Base-by-base conservation (phyloP, 2,797 vertebrate species). In the Fundulus diaphanus region DNA sequence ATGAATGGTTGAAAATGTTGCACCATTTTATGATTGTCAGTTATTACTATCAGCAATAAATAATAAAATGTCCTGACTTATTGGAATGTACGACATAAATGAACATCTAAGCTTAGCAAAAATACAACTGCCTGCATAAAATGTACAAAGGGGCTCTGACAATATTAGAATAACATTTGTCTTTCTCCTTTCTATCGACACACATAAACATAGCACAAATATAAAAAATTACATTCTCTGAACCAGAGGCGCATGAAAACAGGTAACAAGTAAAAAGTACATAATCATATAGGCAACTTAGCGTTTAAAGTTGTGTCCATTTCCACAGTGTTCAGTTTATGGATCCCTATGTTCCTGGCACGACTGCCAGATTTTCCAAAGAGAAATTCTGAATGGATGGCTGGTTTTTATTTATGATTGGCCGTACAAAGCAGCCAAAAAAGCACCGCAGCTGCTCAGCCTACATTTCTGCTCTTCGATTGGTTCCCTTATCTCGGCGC, bases 401-500 rank as follows among this genome's bases (percentile, higher is more conserved):
- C 87, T 86, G 77, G 18, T 77, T 80, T 76, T 71, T 80, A 82
- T 86, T 85, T 74, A 80, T 29, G 74, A 70, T 59, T 42, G 79
- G 79, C 72, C 80, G 65, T 29, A 37, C 5, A n/a, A n/a, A 61
- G 54, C 70, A 65, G 70, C 66, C 1, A 76, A 76, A 86, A 90
- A 81, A 7, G 87, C 85, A 87, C 81, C 37, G 44, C 71, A 72
- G 72, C 72, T 71, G 37, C 74, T 79, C 29, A 15, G 71, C 83
- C 93, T 95, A 99, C 98, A 99, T 99, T 89, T 99, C 98, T 7
- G 97, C 98, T 90, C 98, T 94, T 42, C 92, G 94, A 49, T 90
- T 94, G 24, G 56, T 95, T 94, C 91, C 93, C 93, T 91, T 85
- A 89, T 92, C 74, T 29, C 74, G 89, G 7, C 90, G 94, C 5